Percentiles rank a stretch among this genome's conserved stretches.
Conservation (phyloP, 2,888 invertebrate species). For the Prosopocoilus inquinatus region DNA sequence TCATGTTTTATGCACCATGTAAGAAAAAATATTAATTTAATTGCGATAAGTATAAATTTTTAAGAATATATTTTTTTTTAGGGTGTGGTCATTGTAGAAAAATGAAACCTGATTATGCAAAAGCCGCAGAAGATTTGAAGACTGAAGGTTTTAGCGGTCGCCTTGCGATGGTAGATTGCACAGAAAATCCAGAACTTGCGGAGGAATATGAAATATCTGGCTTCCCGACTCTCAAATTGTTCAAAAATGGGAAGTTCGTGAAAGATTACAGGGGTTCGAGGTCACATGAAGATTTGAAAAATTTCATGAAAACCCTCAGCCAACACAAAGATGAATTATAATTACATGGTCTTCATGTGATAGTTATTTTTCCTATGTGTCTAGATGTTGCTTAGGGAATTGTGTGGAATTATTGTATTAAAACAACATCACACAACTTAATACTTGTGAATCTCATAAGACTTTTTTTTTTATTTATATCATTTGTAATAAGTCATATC, state of each 20-base stretch:
- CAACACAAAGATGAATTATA: not conserved
- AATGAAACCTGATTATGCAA: constrained; percentile 66
- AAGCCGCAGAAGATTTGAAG: constrained; percentile 55
- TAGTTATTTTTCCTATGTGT: not conserved
- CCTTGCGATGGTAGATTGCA: constrained; percentile 66
- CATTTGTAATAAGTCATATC: too few relatives aligned
- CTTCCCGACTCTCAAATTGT: constrained; percentile 68
- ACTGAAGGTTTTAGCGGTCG: constrained; percentile 43
- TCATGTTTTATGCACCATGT: constrained; percentile 81
- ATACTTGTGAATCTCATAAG: too few relatives aligned
- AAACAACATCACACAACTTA: too few relatives aligned
- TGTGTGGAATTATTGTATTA: too few relatives aligned
- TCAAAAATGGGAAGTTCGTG: constrained; percentile 54
- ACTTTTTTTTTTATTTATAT: too few relatives aligned
- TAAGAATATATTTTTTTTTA: constrained; percentile 40
- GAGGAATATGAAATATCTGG: constrained; percentile 61
- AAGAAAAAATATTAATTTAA: constrained; percentile 38
- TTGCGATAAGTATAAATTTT: not conserved
- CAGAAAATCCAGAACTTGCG: constrained; percentile 59
- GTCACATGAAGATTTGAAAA: constrained; percentile 55
- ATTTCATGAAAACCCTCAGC: constrained; percentile 49
- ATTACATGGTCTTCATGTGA: not conserved
- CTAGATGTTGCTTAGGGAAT: not conserved
- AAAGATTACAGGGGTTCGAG: constrained; percentile 60
- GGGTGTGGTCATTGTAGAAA: constrained; percentile 74